Base-by-base conservation (phyloP, 2,888 invertebrate species). In the Clepsis dumicolana region DNA sequence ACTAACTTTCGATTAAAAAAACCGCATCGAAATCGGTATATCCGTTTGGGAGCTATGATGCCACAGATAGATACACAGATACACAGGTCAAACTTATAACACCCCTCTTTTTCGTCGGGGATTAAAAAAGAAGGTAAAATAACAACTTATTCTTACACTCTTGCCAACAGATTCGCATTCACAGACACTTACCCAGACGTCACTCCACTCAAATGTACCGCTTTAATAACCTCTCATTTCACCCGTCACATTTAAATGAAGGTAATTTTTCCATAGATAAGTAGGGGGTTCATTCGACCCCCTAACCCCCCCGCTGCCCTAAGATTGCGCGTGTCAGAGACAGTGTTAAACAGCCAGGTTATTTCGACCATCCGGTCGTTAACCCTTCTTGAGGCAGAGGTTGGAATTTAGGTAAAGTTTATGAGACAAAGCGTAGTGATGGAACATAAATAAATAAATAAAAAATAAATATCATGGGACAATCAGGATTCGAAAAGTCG, bases 261-360 rank as follows among this genome's bases (percentile, higher is more conserved):
- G 35, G 25, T 57, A 57, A 67, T 63, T 67, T 67, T 67, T 67
- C 62, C 67, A 56, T 50, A 67, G 67, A 67, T 67, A 67, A 67
- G 59, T 59, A 24, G 62, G 64, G 65, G 67, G 56, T 50, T 21
- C 29, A 38, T 62, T 66, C 54, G 54, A 50, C 56, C 62, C 50
- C 44, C 25, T 16, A n/a, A 16, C 44, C 44, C 44, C 44, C 44
- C 44, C 44, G 16, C 10, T 32, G 32, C 65, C 50, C 59, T 61
- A 73, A 78, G 77, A 81, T 77, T 74, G 74, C 72, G 61, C 72
- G 74, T 83, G 85, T 72, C 75, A 70, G 69, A 74, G 86, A 85
- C 84, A 85, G 75, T 85, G 83, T 79, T 80, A 82, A 85, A 86
- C 83, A 73, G 74, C 74, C 72, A 75, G 77, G 83, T 78, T 83